Conservation (phyloP, 2,797 vertebrate genomes). For the Aulostomus chinensis region DNA sequence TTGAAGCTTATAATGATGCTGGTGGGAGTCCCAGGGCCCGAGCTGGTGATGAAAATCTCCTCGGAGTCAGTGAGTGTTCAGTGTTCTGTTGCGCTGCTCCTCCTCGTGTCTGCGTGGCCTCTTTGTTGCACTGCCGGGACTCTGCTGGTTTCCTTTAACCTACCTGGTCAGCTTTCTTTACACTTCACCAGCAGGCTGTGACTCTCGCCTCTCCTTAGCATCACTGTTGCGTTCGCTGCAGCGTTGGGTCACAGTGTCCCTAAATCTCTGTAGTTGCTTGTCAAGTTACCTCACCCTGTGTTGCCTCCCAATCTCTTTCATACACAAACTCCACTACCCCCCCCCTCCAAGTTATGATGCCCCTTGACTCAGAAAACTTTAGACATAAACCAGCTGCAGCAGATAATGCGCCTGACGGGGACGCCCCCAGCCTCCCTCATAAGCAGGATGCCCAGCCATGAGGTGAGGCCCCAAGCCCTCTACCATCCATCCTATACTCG, state of each 20-base stretch:
- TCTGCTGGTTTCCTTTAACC: constrained; percentile 10
- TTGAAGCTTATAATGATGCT: constrained; percentile 98
- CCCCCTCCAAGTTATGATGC: constrained; percentile 73
- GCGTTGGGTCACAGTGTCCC: background rate
- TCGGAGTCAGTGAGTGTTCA: constrained; percentile 94
- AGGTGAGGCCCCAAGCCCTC: constrained; percentile 86
- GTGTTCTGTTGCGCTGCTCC: constrained; percentile 36
- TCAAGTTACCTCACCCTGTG: no score
- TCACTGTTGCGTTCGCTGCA: no score
- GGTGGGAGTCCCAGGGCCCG: constrained; percentile 93
- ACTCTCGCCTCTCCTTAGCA: constrained; percentile 14
- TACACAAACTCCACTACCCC: constrained; percentile 15
- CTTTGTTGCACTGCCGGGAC: constrained; percentile 17
- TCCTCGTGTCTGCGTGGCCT: constrained; percentile 28
- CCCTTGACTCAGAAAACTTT: constrained; percentile 91
- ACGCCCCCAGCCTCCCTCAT: constrained; percentile 97
- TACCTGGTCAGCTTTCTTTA: constrained; percentile 25
- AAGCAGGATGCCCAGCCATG: constrained; percentile 99
- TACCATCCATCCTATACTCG: background rate
- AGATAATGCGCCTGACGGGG: constrained; percentile 99
- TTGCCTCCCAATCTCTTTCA: background rate
- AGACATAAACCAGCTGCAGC: constrained; percentile 99
- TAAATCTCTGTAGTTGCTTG: background rate
- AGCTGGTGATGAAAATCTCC: constrained; percentile 98
- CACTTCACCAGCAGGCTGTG: constrained; percentile 24